phyloP scores from a whole-genome alignment of 2,888 invertebrate genomes.

The Hedya salicella region DNA sequence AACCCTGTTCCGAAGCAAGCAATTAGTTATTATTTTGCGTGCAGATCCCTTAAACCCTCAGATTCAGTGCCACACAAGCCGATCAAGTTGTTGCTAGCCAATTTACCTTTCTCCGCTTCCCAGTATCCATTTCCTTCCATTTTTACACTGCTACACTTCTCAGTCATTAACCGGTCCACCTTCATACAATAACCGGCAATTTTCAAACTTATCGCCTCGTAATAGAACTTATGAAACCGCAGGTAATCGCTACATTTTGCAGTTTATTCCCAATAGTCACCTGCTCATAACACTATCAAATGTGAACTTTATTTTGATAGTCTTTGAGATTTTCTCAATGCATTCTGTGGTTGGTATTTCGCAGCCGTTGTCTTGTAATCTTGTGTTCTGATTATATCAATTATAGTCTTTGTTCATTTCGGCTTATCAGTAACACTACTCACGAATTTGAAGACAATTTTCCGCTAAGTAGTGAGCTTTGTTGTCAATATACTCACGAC shows the following conservation, averaged over 20 bases:
- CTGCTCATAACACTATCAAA: background rate
- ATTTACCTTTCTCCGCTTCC: constrained; percentile 55
- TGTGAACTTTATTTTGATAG: constrained; percentile 13
- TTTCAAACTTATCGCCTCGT: background rate
- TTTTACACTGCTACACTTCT: constrained; percentile 35
- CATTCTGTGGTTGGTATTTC: constrained; percentile 1
- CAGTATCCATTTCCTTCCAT: constrained; percentile 59
- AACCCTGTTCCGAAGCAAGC: too few relatives aligned
- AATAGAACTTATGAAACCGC: background rate
- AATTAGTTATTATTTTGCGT: too few relatives aligned
- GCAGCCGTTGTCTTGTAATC: constrained; percentile 57
- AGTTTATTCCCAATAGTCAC: constrained; percentile 11
- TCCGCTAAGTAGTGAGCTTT: constrained; percentile 24
- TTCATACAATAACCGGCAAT: background rate
- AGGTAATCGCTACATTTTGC: constrained; percentile 11
- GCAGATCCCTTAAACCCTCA: constrained; percentile 2
- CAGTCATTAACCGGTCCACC: constrained; percentile 13
- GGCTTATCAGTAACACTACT: constrained; percentile 38
- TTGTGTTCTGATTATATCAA: constrained; percentile 66
- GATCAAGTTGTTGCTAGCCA: constrained; percentile 33
- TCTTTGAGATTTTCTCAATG: background rate
- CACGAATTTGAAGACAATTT: constrained; percentile 38
- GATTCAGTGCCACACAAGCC: constrained; percentile 21
- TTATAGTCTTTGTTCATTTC: constrained; percentile 56
- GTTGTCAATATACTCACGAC: constrained; percentile 28